Evolutionary conservation across 2,797 vertebrate genomes (phyloP).

Genomic region (Pseudotriccus pelzelni): DNA sequence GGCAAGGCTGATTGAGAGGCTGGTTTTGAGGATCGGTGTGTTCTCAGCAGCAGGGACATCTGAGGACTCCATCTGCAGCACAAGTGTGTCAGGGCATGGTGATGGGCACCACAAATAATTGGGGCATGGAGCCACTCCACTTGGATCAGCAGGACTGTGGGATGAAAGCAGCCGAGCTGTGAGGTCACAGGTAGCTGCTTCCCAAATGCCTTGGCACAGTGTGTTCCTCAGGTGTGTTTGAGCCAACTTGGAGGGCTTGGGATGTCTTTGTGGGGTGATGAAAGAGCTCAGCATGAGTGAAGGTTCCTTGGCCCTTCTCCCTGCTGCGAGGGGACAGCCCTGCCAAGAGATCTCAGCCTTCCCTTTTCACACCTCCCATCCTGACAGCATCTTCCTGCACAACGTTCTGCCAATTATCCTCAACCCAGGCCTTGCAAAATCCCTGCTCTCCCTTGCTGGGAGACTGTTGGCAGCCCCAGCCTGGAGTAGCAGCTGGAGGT

Average conservation of each 20-base stretch:
- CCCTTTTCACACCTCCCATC: background rate
- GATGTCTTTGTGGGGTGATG: background rate
- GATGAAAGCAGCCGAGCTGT: background rate
- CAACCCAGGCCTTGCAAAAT: background rate
- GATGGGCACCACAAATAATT: background rate
- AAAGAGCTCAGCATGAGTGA: background rate
- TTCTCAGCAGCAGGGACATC: background rate
- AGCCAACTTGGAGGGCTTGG: background rate
- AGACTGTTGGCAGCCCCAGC: background rate
- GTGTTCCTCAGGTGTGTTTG: background rate
- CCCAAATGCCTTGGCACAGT: background rate
- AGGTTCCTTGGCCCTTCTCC: constrained; percentile 5
- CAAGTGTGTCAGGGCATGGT: fast-evolving
- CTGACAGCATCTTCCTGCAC: background rate
- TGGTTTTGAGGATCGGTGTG: background rate
- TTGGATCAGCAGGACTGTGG: background rate
- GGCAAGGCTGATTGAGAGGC: background rate
- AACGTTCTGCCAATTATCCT: background rate
- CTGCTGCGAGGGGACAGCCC: background rate
- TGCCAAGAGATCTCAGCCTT: constrained; percentile 39
- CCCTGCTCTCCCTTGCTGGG: background rate
- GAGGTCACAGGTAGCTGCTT: background rate
- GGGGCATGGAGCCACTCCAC: background rate
- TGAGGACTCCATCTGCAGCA: background rate
- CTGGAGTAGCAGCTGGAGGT: background rate